Conservation (phyloP, 1,140 invertebrate species). For the Gryllus bimaculatus region DNA sequence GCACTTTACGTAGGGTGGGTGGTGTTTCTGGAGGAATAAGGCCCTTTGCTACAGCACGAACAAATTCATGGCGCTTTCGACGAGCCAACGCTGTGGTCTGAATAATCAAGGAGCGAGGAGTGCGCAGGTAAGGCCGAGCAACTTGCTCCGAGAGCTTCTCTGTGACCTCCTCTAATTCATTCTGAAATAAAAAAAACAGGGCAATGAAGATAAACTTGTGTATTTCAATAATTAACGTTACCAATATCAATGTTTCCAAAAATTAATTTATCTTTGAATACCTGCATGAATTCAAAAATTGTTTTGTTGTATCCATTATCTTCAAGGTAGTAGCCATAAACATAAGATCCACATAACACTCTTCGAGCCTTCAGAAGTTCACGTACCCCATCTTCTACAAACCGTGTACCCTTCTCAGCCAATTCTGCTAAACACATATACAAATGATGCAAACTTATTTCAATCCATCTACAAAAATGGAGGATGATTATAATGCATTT, state of each 20-base stretch:
- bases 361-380: conserved; percentile 53
- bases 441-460: not conserved
- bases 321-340: conserved; percentile 56
- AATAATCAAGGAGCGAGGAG: conserved; percentile 50
- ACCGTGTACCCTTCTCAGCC: conserved; percentile 33
- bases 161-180: conserved; percentile 56
- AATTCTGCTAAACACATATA: conserved; percentile 25
- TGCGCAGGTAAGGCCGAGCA: conserved; percentile 51
- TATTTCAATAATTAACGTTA: not conserved
- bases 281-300: conserved; percentile 65
- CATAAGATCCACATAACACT: conserved; percentile 56
- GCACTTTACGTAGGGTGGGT: conserved; percentile 39
- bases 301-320: conserved; percentile 57
- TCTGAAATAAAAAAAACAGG: conserved; percentile 35
- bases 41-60: conserved; percentile 53
- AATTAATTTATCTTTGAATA: conserved; percentile 27
- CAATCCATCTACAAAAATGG: not conserved
- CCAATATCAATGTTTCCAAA: not conserved
- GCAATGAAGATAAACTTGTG: not conserved
- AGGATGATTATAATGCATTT: not conserved
- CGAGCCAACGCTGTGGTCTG: conserved; percentile 47
- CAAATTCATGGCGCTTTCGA: conserved; percentile 53
- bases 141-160: conserved; percentile 58
- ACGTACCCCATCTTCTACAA: conserved; percentile 54
- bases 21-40: conserved; percentile 57